Evolutionary conservation across 2,888 invertebrate species (phyloP).

Genomic region (Auanema sp.): DNA sequence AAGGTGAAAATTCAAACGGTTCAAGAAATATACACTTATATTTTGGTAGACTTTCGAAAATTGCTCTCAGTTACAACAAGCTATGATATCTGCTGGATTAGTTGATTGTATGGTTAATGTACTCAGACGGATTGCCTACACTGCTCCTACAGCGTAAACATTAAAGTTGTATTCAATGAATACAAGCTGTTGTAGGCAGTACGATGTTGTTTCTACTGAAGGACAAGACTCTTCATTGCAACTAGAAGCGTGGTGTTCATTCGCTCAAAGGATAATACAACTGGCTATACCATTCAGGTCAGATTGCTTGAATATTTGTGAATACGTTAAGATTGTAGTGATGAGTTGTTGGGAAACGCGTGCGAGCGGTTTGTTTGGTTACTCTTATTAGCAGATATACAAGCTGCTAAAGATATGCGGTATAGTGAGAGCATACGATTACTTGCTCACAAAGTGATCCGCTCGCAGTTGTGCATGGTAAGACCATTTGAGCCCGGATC

Average conservation of each 20-base stretch:
- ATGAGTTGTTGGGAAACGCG: constrained; percentile 22
- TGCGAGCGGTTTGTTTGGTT: constrained; percentile 48
- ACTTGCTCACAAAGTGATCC: constrained; percentile 21
- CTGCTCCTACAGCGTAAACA: constrained; percentile 12
- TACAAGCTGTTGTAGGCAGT: constrained; percentile 6
- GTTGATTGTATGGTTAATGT: constrained; percentile 48
- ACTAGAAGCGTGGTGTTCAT: constrained; percentile 48
- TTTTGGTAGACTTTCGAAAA: constrained; percentile 51
- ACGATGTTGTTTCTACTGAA: constrained; percentile 21
- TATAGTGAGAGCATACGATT: constrained; percentile 6
- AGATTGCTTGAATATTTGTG: neutral
- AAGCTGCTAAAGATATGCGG: constrained; percentile 24
- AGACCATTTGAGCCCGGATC: neutral
- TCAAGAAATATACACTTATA: neutral
- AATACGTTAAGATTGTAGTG: constrained; percentile 21
- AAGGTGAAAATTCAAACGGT: constrained; percentile 33
- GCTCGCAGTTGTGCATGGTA: constrained; percentile 25
- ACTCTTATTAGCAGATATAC: constrained; percentile 36
- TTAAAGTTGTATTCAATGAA: neutral
- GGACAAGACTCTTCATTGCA: constrained; percentile 30
- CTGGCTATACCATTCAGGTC: constrained; percentile 41
- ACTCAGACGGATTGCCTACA: constrained; percentile 28
- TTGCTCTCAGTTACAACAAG: constrained; percentile 50
- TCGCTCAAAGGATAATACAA: constrained; percentile 42
- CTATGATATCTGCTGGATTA: constrained; percentile 54